Conservation (phyloP, 1,140 invertebrate genomes). For the Stenopsyche tienmushanensis region DNA sequence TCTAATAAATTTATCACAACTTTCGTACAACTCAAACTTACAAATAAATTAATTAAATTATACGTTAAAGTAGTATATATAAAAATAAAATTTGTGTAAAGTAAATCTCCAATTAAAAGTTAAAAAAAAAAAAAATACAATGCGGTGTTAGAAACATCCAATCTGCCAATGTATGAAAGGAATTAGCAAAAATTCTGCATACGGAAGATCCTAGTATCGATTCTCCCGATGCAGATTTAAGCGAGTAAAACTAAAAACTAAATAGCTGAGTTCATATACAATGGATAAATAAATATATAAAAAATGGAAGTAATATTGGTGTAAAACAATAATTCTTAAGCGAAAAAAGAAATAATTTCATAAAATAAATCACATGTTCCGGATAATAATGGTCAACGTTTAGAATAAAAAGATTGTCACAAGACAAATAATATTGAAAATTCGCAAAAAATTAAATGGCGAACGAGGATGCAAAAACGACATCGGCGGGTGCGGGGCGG, state of each 20-base stretch:
- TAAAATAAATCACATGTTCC: background rate
- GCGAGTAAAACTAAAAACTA: background rate
- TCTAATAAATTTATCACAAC: too few species aligned
- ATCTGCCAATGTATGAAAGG: too few species aligned
- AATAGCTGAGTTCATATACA: background rate
- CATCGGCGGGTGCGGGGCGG: conserved; percentile 44
- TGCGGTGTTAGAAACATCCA: too few species aligned
- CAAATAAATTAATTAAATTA: background rate
- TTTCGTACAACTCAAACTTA: too few species aligned
- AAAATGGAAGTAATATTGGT: background rate
- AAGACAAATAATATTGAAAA: background rate
- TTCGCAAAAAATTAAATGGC: background rate
- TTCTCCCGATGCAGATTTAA: too few species aligned
- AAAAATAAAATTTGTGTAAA: background rate
- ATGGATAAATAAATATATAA: background rate
- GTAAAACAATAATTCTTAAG: background rate
- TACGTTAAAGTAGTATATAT: too few species aligned
- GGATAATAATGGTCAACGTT: background rate
- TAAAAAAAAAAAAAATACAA: background rate
- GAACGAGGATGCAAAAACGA: conserved; percentile 21
- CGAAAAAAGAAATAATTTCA: background rate
- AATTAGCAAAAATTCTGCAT: too few species aligned
- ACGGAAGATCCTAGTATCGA: too few species aligned
- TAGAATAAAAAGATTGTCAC: conserved; percentile 3
- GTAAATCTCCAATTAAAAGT: background rate